Evolutionary conservation across 2,888 invertebrate genomes (phyloP), one percentile per base, ranked within the genome.

Genomic region (Acleris cristana): DNA sequence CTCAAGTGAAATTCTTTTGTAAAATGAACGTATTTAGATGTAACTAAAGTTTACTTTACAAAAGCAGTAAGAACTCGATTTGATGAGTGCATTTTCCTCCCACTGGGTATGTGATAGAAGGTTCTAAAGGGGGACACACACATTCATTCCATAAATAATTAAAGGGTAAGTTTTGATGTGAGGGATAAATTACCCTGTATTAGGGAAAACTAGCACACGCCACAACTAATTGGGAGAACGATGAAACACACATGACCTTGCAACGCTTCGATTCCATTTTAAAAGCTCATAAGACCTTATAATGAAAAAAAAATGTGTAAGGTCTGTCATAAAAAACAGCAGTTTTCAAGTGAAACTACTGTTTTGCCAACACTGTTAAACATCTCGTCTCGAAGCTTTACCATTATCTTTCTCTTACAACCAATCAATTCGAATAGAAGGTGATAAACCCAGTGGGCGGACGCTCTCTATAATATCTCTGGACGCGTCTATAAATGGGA

Each of bases 81-180:
- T 49, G 44, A 45, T 30, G 52, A 48, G 58, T 48, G 48, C 58
- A 48, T 45, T 58, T n/a, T n/a, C 68, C 68, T 64, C 54, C 64
- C 64, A 64, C 68, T 64, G 59, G 67, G 63, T 34, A 34, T 52
- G 19, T 12, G 23, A 51, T 19, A 53, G 45, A 53, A 56, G 58
- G 53, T 58, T 57, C 60, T 57, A 56, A 62, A 56, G 57, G 49
- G 62, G 59, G 51, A 63, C 85, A 86, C 84, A 85, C 87, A 85
- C 90, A 90, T 90, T 87, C 89, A 90, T 90, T 89, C 90, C 90
- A 91, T 89, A 87, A 91, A 89, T 89, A 80, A 79, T 82, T 80
- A 79, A 79, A 78, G 86, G 87, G 84, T 86, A 84, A 87, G 78
- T 83, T 83, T 83, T 72, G 77, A 81, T 82, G 85, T 82, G 75